Base-by-base conservation (phyloP, 35 echinoderm and acorn worm genomes). In the Ptychodera flava region DNA sequence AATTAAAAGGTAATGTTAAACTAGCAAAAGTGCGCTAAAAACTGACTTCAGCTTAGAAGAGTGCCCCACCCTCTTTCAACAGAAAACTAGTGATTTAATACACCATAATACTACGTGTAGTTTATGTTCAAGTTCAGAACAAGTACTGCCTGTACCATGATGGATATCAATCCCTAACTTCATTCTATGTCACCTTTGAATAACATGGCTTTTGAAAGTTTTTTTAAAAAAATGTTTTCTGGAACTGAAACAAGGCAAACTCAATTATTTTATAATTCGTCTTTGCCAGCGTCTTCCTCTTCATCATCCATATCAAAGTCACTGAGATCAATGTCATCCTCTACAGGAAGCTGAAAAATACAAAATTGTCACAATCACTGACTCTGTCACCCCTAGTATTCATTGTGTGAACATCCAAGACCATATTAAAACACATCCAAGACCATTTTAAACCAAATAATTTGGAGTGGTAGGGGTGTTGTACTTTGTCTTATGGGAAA, bases 281-380 rank as follows among this genome's bases (percentile, higher is more conserved):
- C 94, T 75, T 90, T 97, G 14, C n/a, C 30, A 1, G 52, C 6
- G 30, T 77, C 85, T 32, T 97, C 94, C 10, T 97, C 90, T n/a
- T n/a, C n/a, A 16, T 78, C 94, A 86, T 97, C 94, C 94, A 93
- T 88, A 78, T 97, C 94, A 91, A 97, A 88, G 79, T 97, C 94
- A 78, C 94, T 97, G 1, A 97, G 91, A 32, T 97, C 94, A 84
- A 96, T 97, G 83, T 97, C 94, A 0, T 97, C 94, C 29, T 97
- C 94, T 80, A 85, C 94, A 27, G 94, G 94, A 15, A 97, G 34
- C 94, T 97, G 83, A 27, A 33, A 0, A 85, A 82, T 29, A 82
- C 29, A 79, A 28, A n/a, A n/a, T n/a, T n/a, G n/a, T n/a, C n/a
- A n/a, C n/a, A n/a, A n/a, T n/a, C n/a, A n/a, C n/a, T n/a, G n/a